Conservation (phyloP, 1,140 invertebrate genomes). For the Manduca sexta region DNA sequence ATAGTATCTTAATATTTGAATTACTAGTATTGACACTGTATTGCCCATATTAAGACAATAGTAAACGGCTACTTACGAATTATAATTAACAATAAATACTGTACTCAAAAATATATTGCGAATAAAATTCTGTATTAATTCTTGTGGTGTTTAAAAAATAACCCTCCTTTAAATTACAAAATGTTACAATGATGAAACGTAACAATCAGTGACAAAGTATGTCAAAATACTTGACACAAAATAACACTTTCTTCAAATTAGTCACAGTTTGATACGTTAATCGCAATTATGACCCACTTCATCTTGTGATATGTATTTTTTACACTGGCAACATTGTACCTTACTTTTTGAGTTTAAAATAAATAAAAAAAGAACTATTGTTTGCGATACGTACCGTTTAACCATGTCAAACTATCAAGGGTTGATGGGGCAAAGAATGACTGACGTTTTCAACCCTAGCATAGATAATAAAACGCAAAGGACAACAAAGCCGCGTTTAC, state of each 20-base stretch:
- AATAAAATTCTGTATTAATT: too few relatives aligned
- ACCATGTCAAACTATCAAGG: constrained; percentile 37
- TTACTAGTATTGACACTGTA: too few relatives aligned
- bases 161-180: too few relatives aligned
- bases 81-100: too few relatives aligned
- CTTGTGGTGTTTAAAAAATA: too few relatives aligned
- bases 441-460: constrained; percentile 51
- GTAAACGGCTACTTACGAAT: too few relatives aligned
- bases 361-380: not conserved
- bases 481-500: constrained; percentile 47
- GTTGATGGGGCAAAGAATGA: constrained; percentile 54
- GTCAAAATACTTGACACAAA: constrained; percentile 25
- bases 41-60: too few relatives aligned
- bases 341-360: too few relatives aligned
- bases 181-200: not conserved
- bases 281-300: constrained; percentile 27
- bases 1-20: too few relatives aligned
- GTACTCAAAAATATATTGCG: too few relatives aligned
- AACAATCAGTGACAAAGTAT: constrained; percentile 7
- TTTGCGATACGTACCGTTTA: constrained; percentile 22
- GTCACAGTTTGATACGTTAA: constrained; percentile 23
- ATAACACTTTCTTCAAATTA: constrained; percentile 20
- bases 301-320: constrained; percentile 5
- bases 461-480: constrained; percentile 25
- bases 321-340: constrained; percentile 3